phyloP scores from a whole-genome alignment of 2,113 vertebrate species.

The Tragelaphus imberbis region DNA sequence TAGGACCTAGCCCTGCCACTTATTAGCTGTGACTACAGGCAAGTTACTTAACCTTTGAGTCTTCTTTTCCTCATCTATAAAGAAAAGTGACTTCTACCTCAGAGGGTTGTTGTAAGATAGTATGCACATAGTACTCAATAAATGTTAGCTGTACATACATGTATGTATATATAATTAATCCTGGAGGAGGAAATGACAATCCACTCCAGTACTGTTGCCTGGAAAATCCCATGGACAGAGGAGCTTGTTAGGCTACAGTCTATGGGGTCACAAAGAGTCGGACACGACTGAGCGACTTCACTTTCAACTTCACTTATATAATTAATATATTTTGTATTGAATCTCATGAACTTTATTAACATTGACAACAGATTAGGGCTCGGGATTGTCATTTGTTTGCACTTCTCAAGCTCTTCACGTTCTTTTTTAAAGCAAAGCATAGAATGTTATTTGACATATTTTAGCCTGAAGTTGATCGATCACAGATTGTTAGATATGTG shows the following conservation, averaged over 20 bases:
- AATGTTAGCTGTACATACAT: not conserved
- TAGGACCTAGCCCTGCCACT: not conserved
- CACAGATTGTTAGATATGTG: not conserved
- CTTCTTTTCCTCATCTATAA: not conserved
- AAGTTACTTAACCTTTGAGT: not conserved
- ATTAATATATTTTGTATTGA: not conserved
- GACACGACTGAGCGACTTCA: too few relatives aligned
- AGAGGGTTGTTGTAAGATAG: not conserved
- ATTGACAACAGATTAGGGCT: not conserved
- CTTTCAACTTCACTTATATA: not conserved
- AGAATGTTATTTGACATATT: slow-evolving; percentile 8
- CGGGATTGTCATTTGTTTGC: not conserved
- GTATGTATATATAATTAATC: not conserved
- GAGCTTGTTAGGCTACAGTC: too few relatives aligned
- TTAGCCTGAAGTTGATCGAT: not conserved
- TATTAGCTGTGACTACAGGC: not conserved
- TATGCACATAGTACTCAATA: not conserved
- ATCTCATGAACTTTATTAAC: not conserved
- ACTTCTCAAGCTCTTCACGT: not conserved
- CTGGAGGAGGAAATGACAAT: too few relatives aligned
- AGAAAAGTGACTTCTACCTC: not conserved
- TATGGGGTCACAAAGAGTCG: too few relatives aligned
- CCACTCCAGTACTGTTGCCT: too few relatives aligned
- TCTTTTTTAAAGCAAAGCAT: slow-evolving; percentile 3
- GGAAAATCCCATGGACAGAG: too few relatives aligned